Evolutionary conservation across 1,140 invertebrate species (phyloP).

Genomic region (Zophobas morio): DNA sequence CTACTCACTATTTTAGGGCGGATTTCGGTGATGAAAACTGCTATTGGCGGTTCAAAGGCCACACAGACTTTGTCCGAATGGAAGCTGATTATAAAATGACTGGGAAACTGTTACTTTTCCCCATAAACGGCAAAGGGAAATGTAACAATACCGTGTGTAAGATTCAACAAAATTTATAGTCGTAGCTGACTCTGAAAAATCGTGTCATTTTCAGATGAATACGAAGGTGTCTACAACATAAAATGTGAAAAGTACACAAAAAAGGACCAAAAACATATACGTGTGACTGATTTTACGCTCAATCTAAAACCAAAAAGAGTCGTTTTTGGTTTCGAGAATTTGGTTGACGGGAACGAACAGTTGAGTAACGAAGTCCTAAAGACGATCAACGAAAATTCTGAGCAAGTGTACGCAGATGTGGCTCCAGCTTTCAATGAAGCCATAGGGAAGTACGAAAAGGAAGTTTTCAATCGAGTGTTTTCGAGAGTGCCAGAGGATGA

Average conservation of each 20-base stretch:
- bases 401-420: constrained; percentile 19
- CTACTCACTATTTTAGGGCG: too few relatives aligned
- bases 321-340: constrained; percentile 25
- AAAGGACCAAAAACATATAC: constrained; percentile 18
- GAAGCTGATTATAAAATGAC: constrained; percentile 50
- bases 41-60: constrained; percentile 28
- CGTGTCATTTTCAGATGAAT: not conserved
- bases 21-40: not conserved
- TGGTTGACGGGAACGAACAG: constrained; percentile 28
- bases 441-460: not conserved
- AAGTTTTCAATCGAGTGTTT: constrained; percentile 31
- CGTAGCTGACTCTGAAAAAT: not conserved
- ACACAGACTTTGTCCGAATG: constrained; percentile 48
- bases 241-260: constrained; percentile 29
- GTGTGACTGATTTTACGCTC: constrained; percentile 13
- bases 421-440: not conserved
- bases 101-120: constrained; percentile 25
- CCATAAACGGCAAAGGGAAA: constrained; percentile 9
- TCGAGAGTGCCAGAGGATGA: constrained; percentile 25
- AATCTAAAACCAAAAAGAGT: constrained; percentile 35
- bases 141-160: constrained; percentile 21
- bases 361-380: constrained; percentile 24
- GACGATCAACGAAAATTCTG: constrained; percentile 36
- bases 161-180: not conserved
- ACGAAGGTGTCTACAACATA: not conserved